Evolutionary conservation across 2,888 invertebrate genomes (phyloP), one percentile per base, ranked within the genome.

Genomic region (Agrochola lota): DNA sequence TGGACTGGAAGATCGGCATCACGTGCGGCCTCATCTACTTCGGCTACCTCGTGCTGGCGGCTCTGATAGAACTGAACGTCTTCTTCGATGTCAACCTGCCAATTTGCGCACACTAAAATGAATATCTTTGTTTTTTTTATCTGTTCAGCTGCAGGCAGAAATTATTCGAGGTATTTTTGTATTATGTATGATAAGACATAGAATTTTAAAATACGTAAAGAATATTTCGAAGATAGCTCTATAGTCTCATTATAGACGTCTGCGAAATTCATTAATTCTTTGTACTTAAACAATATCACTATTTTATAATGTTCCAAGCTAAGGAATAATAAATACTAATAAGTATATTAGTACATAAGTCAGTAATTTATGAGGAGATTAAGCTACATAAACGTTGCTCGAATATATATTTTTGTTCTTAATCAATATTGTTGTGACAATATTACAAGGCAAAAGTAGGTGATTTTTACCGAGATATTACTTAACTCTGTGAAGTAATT

Each of bases 61-160:
- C 98, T 20, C 94, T 98, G 40, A 97, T 98, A 71, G 98, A 98
- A 93, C 96, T 98, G 72, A 98, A 98, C 91, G 96, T 98, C 12
- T 98, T 98, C 92, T 98, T 98, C 89, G 94, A 96, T 4, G 98
- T 98, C 12, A 98, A 98, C 94, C 93, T 97, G 71, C 98, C 98
- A 0, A 97, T 97, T 17, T 98, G 98, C 91, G 96, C 96, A 73
- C 97, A 97, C 91, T 94, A 84, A 84, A 15, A 17, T 5, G 11
- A n/a, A 59, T 2, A 17, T 0, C 26, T 11, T 35, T 17, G 17
- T 12, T 43, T 20, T 20, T n/a, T 7, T 20, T 57, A 30, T 30
- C 30, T 60, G 20, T 20, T 20, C 9, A 20, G 62, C 11, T 30
- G 26, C 35, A 40, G 35, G n/a, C 15, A 78, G 12, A 17, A 30